A percentile compares a stretch with the other conserved stretches of the same genome.
Conservation (phyloP, 2,113 vertebrate species). For the Mobula hypostoma region DNA sequence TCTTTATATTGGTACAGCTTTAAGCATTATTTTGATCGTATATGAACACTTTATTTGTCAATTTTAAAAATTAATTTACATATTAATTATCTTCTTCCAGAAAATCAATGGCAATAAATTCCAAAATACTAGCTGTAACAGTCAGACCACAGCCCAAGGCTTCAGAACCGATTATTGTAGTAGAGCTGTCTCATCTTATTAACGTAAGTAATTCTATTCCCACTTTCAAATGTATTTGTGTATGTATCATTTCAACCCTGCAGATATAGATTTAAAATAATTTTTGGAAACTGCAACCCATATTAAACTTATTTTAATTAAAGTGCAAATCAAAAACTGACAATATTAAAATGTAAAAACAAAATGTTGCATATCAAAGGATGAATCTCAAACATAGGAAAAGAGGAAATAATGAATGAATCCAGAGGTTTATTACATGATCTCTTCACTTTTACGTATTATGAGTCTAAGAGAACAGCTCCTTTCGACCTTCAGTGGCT, state of each 20-base stretch:
- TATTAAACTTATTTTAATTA: not conserved
- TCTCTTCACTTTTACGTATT: too few species aligned
- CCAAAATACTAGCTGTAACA: constrained; percentile 85
- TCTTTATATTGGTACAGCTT: not conserved
- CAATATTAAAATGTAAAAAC: not conserved
- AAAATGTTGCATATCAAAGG: not conserved
- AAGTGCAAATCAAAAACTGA: not conserved
- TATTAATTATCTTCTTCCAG: constrained; percentile 51
- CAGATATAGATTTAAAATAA: not conserved
- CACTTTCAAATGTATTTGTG: not conserved
- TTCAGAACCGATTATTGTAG: constrained; percentile 79
- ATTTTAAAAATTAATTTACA: not conserved
- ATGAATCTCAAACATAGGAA: not conserved
- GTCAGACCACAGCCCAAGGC: constrained; percentile 79
- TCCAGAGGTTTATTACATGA: not conserved
- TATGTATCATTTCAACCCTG: not conserved
- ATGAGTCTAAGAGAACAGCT: too few species aligned
- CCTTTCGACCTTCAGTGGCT: too few species aligned
- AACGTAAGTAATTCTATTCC: constrained; percentile 68
- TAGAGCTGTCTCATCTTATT: constrained; percentile 83
- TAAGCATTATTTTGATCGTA: too few species aligned
- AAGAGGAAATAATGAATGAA: not conserved
- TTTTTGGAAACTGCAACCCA: not conserved
- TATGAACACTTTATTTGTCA: not conserved
- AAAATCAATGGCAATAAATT: constrained; percentile 76